phyloP scores from a whole-genome alignment of 1,140 invertebrate species.

The Drosophila leontia region DNA sequence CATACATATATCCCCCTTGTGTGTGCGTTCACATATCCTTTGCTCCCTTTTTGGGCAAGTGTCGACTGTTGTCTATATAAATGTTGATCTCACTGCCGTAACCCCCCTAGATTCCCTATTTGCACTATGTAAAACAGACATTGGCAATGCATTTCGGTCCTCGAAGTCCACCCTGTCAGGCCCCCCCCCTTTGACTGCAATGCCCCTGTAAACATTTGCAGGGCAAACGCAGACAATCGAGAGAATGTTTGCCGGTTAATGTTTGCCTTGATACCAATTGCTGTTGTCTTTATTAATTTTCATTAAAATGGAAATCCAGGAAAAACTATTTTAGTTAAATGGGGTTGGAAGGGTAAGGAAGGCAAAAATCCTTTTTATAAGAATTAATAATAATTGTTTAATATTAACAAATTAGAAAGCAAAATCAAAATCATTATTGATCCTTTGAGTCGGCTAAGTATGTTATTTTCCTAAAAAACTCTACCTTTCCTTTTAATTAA shows the following conservation, averaged over 20 bases:
- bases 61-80: slow-evolving; percentile 60
- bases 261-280: slow-evolving; percentile 43
- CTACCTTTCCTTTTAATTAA: background rate
- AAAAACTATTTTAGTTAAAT: background rate
- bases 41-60: slow-evolving; percentile 50
- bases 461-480: background rate
- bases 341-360: background rate
- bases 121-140: slow-evolving; percentile 63
- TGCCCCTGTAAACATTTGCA: slow-evolving; percentile 52
- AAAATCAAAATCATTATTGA: background rate
- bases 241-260: slow-evolving; percentile 38
- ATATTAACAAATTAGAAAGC: background rate
- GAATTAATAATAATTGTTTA: background rate
- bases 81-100: slow-evolving; percentile 56
- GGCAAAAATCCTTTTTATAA: background rate
- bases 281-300: slow-evolving; percentile 48
- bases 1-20: slow-evolving; percentile 4
- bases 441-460: background rate
- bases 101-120: slow-evolving; percentile 4
- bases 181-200: slow-evolving; percentile 7
- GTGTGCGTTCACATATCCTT: slow-evolving; percentile 30
- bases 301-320: background rate
- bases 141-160: slow-evolving; percentile 64
- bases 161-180: background rate
- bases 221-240: slow-evolving; percentile 59